Evolutionary conservation across 2,797 vertebrate genomes (phyloP), one percentile per base, ranked within the genome.

Genomic region (Oceanodroma leucorhoa): DNA sequence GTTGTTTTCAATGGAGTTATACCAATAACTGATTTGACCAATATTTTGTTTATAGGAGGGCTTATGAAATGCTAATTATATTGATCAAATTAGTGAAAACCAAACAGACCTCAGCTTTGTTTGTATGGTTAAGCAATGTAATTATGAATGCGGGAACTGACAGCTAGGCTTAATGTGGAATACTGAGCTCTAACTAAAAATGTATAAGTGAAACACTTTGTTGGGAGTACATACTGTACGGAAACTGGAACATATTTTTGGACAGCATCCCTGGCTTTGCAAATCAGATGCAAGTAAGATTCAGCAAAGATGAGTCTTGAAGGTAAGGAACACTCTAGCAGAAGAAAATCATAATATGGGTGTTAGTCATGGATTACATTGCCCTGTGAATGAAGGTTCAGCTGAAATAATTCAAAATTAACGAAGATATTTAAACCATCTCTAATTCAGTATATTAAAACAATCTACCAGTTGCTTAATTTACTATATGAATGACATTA

Each of bases 231-330:
- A 94, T 94, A 95, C 78, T 95, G 96, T 97, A 94, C 92, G 1
- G 90, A 96, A 94, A 77, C 93, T 89, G 81, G 94, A 97, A 96
- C 96, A 96, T 94, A 94, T 95, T 97, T 97, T 97, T 97, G 96
- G 96, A 96, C 53, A 43, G 88, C 83, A 69, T 96, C 90, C 94
- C 90, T 94, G 88, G 83, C 91, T 94, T 90, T 96, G 93, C 78
- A 94, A 92, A 92, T 93, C 81, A 95, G 79, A 96, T 89, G 86
- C 88, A 41, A 41, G 40, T 93, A 71, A 94, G 92, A 96, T 94
- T 89, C 71, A 93, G 75, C 75, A 77, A 89, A 93, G 83, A 94
- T 65, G 57, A 95, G 22, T 83, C 78, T 51, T 92, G 71, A 95
- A 94, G 64, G 83, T 93, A 92, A 87, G 51, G 62, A 90, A 67